Conservation (phyloP, 2,113 vertebrate species). For the Elephas maximus region DNA sequence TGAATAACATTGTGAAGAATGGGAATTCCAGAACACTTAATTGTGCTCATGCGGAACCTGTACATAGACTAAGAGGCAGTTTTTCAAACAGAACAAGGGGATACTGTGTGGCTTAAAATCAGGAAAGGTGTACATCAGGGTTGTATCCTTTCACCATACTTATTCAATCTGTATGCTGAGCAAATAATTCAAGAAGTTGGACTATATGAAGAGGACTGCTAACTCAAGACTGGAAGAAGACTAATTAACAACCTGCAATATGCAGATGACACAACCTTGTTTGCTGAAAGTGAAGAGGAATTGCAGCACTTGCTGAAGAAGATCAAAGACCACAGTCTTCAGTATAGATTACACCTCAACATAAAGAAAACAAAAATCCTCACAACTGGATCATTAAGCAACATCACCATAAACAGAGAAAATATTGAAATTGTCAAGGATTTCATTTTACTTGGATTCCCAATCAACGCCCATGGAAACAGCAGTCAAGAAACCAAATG, state of each 20-base stretch:
- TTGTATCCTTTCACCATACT: neutral
- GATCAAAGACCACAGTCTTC: neutral
- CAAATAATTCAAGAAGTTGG: no score
- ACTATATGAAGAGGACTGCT: neutral
- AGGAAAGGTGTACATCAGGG: neutral
- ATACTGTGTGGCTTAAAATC: neutral
- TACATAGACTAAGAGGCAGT: neutral
- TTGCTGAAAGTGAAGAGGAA: neutral
- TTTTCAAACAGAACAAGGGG: neutral
- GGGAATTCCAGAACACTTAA: neutral
- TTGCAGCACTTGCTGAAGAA: neutral
- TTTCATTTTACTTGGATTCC: neutral
- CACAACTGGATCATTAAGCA: neutral
- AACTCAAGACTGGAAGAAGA: neutral
- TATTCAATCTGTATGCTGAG: neutral
- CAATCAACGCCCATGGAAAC: neutral
- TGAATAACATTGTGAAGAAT: neutral
- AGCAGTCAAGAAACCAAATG: neutral
- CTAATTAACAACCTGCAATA: neutral
- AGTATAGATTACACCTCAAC: neutral
- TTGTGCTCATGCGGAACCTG: neutral
- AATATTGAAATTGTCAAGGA: neutral
- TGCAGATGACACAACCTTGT: neutral
- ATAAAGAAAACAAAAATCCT: neutral
- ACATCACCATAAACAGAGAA: no score